These are phyloP conservation scores for Grammomys dolichurus DNA, from an alignment of 2,113 vertebrate genomes.

Conservation along the genomic window DNA sequence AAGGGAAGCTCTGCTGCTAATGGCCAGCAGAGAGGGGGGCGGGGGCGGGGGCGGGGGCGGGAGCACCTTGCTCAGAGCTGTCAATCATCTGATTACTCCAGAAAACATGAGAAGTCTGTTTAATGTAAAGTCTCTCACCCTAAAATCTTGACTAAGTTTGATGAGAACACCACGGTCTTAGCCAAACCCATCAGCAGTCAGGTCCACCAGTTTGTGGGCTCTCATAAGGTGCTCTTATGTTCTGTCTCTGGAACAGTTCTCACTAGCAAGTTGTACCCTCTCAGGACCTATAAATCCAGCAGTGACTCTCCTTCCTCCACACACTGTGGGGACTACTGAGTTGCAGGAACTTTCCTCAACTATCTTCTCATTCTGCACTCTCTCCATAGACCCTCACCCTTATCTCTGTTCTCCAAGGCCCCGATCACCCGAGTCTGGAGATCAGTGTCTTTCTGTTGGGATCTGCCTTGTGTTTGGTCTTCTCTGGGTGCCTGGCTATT, in stretches of 20 bases:
- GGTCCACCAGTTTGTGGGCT: not conserved
- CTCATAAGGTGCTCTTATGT: accelerated
- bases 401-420: not conserved
- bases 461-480: not conserved
- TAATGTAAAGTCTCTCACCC: not conserved
- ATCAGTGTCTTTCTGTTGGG: not conserved
- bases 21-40: not conserved
- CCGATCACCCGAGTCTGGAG: not conserved
- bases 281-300: not conserved
- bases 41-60: accelerated
- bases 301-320: accelerated
- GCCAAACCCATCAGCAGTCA: not conserved
- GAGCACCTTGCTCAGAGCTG: not conserved
- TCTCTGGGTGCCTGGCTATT: not conserved
- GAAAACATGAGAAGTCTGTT: not conserved
- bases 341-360: too few relatives aligned
- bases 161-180: not conserved
- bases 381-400: not conserved
- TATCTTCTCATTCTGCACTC: not conserved
- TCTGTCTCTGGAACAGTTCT: not conserved
- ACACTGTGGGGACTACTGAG: too few relatives aligned
- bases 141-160: not conserved
- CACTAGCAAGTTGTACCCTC: not conserved
- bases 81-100: not conserved
- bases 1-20: not conserved